Base-by-base conservation (phyloP, 2,888 invertebrate species). In the Ophraella communa region DNA sequence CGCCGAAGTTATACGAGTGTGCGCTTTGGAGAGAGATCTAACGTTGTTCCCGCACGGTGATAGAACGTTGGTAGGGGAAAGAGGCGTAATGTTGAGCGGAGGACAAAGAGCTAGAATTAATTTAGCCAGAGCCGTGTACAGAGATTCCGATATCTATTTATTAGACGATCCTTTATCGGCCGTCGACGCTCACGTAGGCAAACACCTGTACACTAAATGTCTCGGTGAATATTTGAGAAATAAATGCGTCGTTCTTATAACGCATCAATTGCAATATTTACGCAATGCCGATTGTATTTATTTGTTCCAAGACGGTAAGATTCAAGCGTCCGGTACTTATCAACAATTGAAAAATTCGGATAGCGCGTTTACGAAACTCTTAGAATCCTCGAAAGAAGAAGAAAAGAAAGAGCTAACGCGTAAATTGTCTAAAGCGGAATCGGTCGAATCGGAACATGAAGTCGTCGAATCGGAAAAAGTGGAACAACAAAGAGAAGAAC, bases 121-220 rank as follows among this genome's bases (percentile, higher is more conserved):
- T 57, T 85, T 96, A 42, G 94, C 94, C 0, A 87, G 95, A 69
- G 91, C 94, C 0, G 88, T 95, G 1, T 95, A 95, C 81, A 89
- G 90, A 49, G 88, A 93, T 62, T 89, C 93, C 0, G 92, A 94
- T 68, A 90, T 95, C 66, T 95, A 94, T 77, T 82, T 95, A 8
- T 83, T 96, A 55, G 95, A 96, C 79, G 95, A 96, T 83, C 95
- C 95, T 0, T 83, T 96, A 20, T 91, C 93, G 67, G 95, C 95
- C 0, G 95, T 95, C 5, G 96, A 96, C 83, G 87, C 94, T 0
- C 91, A 92, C 78, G 95, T 95, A 1, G 93, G 94, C 0, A 87
- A 91, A 1, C 92, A 93, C 80, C 84, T 96, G 71, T 95, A 95
- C 82, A 92, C 94, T 76, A 87, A 91, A 75, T 93, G 92, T 76